phyloP scores from a whole-genome alignment of 2,113 vertebrate genomes.

The Oryzias celebensis region DNA sequence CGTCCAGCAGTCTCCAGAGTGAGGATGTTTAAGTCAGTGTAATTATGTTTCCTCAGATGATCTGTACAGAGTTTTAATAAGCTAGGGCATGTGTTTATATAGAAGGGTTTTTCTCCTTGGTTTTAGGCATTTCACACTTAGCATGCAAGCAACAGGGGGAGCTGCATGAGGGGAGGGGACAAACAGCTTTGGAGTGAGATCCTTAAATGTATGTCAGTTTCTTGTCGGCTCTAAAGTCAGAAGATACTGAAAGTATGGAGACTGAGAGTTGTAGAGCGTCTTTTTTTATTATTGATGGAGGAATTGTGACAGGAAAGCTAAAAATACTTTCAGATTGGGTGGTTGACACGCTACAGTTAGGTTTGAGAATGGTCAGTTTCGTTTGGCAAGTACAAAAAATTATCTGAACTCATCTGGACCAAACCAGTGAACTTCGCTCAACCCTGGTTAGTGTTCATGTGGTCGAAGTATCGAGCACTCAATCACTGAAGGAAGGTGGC shows the following conservation, averaged over 20 bases:
- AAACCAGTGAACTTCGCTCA: no score
- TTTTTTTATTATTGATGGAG: no score
- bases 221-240: conserved; percentile 11
- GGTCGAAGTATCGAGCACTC: no score
- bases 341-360: no score
- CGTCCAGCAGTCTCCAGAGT: conserved; percentile 53
- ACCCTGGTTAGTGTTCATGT: no score
- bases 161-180: conserved; percentile 15
- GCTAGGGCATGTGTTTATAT: conserved; percentile 34
- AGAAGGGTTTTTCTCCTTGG: conserved; percentile 18
- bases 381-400: no score
- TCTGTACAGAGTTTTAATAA: conserved; percentile 34
- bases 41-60: conserved; percentile 26
- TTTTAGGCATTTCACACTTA: conserved; percentile 22
- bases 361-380: no score
- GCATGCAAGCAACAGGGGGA: conserved; percentile 7
- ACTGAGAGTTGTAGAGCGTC: no score
- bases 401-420: no score
- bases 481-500: no score
- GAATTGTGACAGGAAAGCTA: no score
- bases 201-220: conserved; percentile 29
- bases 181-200: conserved; percentile 30
- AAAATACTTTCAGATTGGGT: no score
- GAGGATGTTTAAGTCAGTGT: conserved; percentile 26
- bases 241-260: background rate